Conservation (phyloP, 1,140 invertebrate genomes). For the Odontomachus brunneus region DNA sequence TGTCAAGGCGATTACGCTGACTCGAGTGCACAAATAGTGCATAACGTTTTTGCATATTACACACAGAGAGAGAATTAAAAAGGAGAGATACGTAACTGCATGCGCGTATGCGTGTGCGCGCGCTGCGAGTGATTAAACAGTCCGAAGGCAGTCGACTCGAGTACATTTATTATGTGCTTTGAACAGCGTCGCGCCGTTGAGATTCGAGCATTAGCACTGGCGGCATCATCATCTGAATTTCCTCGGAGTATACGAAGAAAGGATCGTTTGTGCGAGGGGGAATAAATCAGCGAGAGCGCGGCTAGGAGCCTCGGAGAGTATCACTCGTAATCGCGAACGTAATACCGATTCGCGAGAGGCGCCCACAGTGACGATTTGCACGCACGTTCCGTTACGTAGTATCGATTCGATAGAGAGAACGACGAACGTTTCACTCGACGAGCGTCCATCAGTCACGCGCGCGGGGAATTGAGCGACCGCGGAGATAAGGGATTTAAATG, state of each 20-base stretch:
- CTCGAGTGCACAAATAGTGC: too few relatives aligned
- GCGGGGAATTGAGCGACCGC: conserved; percentile 31
- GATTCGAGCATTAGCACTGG: conserved; percentile 35
- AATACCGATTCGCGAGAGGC: conserved; percentile 26
- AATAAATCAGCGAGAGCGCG: conserved; percentile 37
- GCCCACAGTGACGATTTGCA: conserved; percentile 38
- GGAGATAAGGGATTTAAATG: conserved; percentile 38
- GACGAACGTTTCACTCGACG: conserved; percentile 27
- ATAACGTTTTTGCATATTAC: too few relatives aligned
- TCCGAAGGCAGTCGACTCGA: conserved; percentile 34
- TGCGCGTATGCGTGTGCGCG: too few relatives aligned
- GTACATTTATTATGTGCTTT: conserved; percentile 40
- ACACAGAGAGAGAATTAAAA: too few relatives aligned
- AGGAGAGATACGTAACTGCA: too few relatives aligned
- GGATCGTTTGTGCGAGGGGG: conserved; percentile 38
- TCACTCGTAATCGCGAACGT: conserved; percentile 34
- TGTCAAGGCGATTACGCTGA: too few relatives aligned
- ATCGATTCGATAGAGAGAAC: conserved; percentile 37
- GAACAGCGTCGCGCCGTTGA: conserved; percentile 32
- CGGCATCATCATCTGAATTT: conserved; percentile 42
- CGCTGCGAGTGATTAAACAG: not conserved
- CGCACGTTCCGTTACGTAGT: conserved; percentile 44
- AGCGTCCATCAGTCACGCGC: conserved; percentile 32
- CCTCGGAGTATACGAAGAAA: conserved; percentile 40
- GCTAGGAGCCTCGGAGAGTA: conserved; percentile 41